These are phyloP conservation scores for Tupiocoris notatus DNA, from an alignment of 2,888 invertebrate species.

Conservation along the genomic window DNA sequence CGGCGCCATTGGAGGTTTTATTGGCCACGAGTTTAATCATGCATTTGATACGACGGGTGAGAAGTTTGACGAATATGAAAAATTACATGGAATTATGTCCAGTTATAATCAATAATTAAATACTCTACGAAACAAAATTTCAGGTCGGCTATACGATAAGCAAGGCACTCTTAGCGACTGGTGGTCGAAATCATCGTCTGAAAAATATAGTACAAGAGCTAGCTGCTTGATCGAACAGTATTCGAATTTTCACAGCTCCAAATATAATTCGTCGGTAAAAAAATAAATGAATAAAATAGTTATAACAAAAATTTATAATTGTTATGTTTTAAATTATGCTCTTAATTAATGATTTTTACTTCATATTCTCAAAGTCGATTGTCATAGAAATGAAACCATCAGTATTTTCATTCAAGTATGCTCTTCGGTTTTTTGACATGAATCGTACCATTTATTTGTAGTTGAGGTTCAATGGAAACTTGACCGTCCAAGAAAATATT, in stretches of 20 bases:
- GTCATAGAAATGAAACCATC: too few relatives aligned
- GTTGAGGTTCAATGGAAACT: slow-evolving; percentile 13
- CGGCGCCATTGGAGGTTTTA: slow-evolving; percentile 73
- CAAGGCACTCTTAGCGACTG: slow-evolving; percentile 75
- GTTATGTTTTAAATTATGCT: too few relatives aligned
- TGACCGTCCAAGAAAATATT: slow-evolving; percentile 29
- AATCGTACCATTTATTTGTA: neutral
- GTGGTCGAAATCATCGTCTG: slow-evolving; percentile 70
- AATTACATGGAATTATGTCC: too few relatives aligned
- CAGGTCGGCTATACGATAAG: slow-evolving; percentile 80
- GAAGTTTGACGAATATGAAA: neutral
- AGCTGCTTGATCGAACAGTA: slow-evolving; percentile 73
- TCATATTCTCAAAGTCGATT: too few relatives aligned
- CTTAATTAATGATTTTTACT: too few relatives aligned
- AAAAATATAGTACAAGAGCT: slow-evolving; percentile 66
- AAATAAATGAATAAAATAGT: neutral
- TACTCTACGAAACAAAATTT: too few relatives aligned
- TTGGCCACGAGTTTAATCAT: slow-evolving; percentile 71
- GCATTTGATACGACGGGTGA: slow-evolving; percentile 61
- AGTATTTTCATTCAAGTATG: neutral
- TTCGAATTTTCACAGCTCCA: slow-evolving; percentile 64
- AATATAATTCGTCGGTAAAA: slow-evolving; percentile 56
- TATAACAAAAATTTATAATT: too few relatives aligned
- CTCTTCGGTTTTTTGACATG: neutral
- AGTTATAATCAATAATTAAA: too few relatives aligned